phyloP scores from a whole-genome alignment of 2,888 invertebrate genomes.

The Prosopocoilus inquinatus region DNA sequence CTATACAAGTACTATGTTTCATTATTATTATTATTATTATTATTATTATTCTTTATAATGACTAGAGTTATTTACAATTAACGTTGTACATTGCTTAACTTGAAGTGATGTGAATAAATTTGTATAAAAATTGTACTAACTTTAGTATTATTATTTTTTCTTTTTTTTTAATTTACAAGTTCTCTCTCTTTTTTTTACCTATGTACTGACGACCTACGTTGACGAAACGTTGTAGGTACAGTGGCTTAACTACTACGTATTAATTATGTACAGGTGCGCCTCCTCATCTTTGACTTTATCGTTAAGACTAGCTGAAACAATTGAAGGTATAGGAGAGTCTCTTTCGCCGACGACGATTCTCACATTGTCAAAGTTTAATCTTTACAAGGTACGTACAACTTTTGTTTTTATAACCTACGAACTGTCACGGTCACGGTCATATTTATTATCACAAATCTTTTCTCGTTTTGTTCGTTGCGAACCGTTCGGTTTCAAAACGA shows the following conservation, averaged over 20 bases:
- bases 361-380: neutral
- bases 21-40: too few relatives aligned
- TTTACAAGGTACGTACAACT: too few relatives aligned
- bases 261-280: constrained; percentile 44
- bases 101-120: constrained; percentile 34
- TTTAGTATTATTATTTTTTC: too few relatives aligned
- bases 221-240: constrained; percentile 15
- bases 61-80: constrained; percentile 32
- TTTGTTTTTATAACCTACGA: too few relatives aligned
- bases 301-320: constrained; percentile 28
- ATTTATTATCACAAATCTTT: too few relatives aligned
- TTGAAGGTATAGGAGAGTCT: constrained; percentile 17
- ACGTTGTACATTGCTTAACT: constrained; percentile 30
- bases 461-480: too few relatives aligned
- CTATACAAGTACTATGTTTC: constrained; percentile 25
- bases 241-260: constrained; percentile 26
- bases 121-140: constrained; percentile 50
- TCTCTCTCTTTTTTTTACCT: constrained; percentile 5
- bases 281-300: constrained; percentile 18
- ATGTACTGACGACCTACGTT: neutral
- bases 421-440: too few relatives aligned
- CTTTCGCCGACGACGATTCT: neutral
- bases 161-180: constrained; percentile 24
- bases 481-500: too few relatives aligned
- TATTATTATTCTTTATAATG: constrained; percentile 22